Base-by-base conservation (phyloP, 2,113 vertebrate species). In the Lota lota region DNA sequence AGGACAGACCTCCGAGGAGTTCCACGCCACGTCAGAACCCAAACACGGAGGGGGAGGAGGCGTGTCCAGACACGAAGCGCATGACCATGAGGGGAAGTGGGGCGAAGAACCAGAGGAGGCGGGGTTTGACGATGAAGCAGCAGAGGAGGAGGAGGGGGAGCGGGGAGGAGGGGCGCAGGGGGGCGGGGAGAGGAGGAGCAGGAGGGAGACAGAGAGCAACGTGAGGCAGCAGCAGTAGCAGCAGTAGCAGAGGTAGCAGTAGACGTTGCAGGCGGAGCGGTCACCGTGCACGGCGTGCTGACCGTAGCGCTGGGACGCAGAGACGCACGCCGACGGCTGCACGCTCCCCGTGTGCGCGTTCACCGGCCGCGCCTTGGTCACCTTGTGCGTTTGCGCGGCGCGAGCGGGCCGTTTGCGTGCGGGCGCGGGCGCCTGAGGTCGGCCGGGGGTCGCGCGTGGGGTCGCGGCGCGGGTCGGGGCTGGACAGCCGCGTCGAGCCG, bases 201-300 rank as follows among this genome's bases (percentile, higher is more conserved):
- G 93, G 88, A 91, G 92, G 92, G 92, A 94, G 90, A 94, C 79
- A 90, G 87, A 94, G 89, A 94, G 94, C 87, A 94, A 79, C 73
- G 90, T 93, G 85, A 93, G 88, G 87, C 88, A 92, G 81, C 89
- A 89, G 87, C 90, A 92, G 84, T 92, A 92, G 79, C 88, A 90
- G 85, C 87, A 84, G 79, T 92, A 92, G 86, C 89, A 93, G 84
- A 91, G 77, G 80, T 92, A 92, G 87, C 92, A 93, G 89, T 90
- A 92, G 80, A 88, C 65, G 81, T 85, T 88, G 81, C 90, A 92
- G 82, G 83, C 84, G 66, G 88, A 84, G 76, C 89, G 90, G 51
- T 86, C 79, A 64, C 81, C 67, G 59, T 88, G 90, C 76, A 40
- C 78, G 58, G 54, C 69, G 87, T 58, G 75, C 68, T 2, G 73